These are phyloP conservation scores for Gallinago solitaria DNA, from an alignment of 2,797 vertebrate species.

Conservation along the genomic window DNA sequence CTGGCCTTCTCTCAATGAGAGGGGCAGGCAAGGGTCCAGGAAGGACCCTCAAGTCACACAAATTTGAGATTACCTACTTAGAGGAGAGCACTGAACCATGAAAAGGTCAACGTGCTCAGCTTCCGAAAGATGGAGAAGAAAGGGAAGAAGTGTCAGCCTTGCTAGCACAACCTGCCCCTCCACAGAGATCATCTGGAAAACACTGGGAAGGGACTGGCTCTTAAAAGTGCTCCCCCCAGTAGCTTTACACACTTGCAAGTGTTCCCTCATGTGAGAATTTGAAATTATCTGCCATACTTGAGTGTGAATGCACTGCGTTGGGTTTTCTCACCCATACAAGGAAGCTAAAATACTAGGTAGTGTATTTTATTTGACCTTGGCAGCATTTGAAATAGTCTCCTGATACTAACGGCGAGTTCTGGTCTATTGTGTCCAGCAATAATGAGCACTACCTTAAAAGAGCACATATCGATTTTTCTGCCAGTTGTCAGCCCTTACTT, in stretches of 20 bases:
- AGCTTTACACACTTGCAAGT: fast-evolving
- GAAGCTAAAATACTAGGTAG: not conserved
- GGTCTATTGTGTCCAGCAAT: constrained; percentile 17
- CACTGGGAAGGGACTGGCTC: fast-evolving
- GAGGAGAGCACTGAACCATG: not conserved
- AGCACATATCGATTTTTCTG: constrained; percentile 30
- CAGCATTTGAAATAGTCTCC: not conserved
- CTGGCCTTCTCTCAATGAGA: not conserved
- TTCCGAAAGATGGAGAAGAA: fast-evolving
- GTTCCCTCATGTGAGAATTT: fast-evolving
- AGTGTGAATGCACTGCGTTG: fast-evolving
- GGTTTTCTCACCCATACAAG: not conserved
- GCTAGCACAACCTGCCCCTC: not conserved
- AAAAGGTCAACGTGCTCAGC: not conserved
- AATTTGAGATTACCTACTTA: not conserved
- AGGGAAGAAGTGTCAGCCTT: not conserved
- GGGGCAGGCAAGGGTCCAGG: too few relatives aligned
- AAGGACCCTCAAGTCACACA: not conserved
- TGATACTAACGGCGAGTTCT: not conserved
- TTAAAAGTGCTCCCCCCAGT: fast-evolving
- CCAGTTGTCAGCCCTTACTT: constrained; percentile 43
- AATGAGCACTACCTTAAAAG: constrained; percentile 25
- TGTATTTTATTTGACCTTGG: constrained; percentile 22
- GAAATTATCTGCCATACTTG: fast-evolving
- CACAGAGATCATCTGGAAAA: not conserved